A percentile compares a stretch with the other conserved stretches of the same genome.
These are phyloP conservation scores for Chrosomus eos DNA, from an alignment of 2,797 vertebrate species.

Conservation along the genomic window DNA sequence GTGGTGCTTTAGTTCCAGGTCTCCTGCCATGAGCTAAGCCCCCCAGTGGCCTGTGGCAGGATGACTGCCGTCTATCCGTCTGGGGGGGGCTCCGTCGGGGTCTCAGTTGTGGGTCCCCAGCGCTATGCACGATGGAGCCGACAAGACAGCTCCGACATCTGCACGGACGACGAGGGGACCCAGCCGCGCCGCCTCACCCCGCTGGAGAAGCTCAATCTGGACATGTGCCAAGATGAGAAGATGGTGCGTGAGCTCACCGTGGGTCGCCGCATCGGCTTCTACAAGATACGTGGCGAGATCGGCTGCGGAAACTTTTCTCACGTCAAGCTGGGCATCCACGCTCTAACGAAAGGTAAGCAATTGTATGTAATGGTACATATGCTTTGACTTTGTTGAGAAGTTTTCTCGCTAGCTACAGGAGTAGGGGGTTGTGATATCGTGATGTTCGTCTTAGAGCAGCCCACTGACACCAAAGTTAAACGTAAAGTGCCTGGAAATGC, in stretches of 20 bases:
- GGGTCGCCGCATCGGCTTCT: constrained; percentile 94
- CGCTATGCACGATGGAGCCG: constrained; percentile 79
- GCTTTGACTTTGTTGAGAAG: background rate
- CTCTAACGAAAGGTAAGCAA: constrained; percentile 90
- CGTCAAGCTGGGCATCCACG: constrained; percentile 95
- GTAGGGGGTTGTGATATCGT: background rate
- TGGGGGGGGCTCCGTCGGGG: constrained; percentile 71
- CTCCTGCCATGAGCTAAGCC: constrained; percentile 69
- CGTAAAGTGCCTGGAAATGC: background rate
- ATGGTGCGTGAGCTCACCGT: constrained; percentile 91
- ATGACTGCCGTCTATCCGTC: constrained; percentile 89
- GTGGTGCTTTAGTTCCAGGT: constrained; percentile 36
- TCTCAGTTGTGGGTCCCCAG: constrained; percentile 67
- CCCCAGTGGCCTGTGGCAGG: constrained; percentile 69
- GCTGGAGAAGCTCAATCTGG: constrained; percentile 89
- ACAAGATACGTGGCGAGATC: constrained; percentile 93
- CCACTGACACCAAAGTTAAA: background rate
- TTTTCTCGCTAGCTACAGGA: background rate
- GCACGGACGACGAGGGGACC: constrained; percentile 80
- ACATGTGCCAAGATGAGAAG: constrained; percentile 95
- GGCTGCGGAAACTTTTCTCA: constrained; percentile 98
- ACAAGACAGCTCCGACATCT: constrained; percentile 85
- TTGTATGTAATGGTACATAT: background rate
- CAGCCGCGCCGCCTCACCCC: constrained; percentile 83
- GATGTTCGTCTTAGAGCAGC: background rate